phyloP scores from a whole-genome alignment of 2,113 vertebrate genomes.

The Mastomys natalensis region DNA sequence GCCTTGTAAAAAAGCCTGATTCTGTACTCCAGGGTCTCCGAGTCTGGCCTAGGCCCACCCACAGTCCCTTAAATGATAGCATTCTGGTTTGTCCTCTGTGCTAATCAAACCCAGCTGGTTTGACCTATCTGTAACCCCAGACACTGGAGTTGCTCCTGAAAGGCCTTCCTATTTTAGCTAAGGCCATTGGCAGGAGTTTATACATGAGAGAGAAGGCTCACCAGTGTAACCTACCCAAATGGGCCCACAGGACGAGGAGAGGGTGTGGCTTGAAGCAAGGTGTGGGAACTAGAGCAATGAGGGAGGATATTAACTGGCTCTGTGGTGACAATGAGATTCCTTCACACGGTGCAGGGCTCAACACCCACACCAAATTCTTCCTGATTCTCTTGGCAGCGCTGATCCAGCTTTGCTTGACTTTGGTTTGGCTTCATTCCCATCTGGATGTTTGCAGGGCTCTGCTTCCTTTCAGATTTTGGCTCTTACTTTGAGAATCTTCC shows the following conservation, averaged over 20 bases:
- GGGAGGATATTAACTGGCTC: not conserved
- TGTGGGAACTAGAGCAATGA: not conserved
- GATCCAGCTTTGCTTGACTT: not conserved
- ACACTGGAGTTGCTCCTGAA: not conserved
- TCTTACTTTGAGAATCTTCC: not conserved
- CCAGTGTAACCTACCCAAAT: not conserved
- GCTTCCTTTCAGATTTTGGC: not conserved
- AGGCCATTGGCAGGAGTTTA: not conserved
- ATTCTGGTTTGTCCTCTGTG: not conserved
- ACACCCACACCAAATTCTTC: not conserved
- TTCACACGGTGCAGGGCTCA: not conserved
- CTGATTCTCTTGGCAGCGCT: not conserved
- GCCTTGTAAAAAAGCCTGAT: no score
- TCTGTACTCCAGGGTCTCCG: not conserved
- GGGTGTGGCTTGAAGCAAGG: not conserved
- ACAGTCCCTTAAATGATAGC: not conserved
- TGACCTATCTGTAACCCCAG: not conserved
- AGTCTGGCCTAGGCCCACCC: not conserved
- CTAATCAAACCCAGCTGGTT: not conserved
- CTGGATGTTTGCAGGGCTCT: no score
- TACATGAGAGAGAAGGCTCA: not conserved
- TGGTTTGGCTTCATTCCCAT: not conserved
- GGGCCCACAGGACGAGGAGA: not conserved
- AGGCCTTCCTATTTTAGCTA: not conserved
- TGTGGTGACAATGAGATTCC: rapidly evolving